A percentile compares a stretch with the other conserved stretches of the same genome.
These are phyloP conservation scores for Allolobophora icterica DNA, from an alignment of 2,888 invertebrate genomes.

Conservation along the genomic window DNA sequence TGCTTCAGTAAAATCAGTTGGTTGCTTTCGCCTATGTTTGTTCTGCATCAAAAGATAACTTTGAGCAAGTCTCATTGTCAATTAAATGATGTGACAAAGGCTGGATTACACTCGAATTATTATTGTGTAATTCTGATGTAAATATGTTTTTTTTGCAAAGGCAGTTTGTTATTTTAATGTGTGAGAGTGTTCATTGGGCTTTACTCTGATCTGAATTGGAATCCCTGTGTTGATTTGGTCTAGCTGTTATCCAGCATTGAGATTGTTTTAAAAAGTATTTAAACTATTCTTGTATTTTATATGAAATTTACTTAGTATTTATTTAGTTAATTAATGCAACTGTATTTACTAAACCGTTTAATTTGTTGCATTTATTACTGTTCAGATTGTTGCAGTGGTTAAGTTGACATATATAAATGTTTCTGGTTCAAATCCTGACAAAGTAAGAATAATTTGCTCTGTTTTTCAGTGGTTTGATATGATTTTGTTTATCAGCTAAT, in stretches of 20 bases:
- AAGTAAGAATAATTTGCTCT: not conserved
- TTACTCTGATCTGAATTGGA: slow-evolving; percentile 2
- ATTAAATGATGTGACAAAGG: not conserved
- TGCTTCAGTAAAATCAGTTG: not conserved
- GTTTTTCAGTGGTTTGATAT: not conserved
- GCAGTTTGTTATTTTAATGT: not conserved
- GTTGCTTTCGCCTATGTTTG: not conserved
- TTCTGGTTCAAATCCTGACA: not conserved
- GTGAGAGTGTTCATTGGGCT: not conserved
- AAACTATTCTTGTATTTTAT: slow-evolving; percentile 7
- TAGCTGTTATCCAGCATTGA: not conserved
- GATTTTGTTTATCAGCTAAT: not conserved
- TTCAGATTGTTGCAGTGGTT: not conserved
- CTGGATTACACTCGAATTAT: not conserved
- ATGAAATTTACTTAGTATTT: not conserved
- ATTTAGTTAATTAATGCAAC: not conserved
- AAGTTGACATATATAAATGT: not conserved
- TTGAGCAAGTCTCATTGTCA: not conserved
- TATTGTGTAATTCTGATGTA: not conserved
- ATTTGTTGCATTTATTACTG: not conserved
- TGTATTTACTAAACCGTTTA: not conserved
- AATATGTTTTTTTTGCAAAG: not conserved
- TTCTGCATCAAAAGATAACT: not conserved
- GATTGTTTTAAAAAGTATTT: not conserved
- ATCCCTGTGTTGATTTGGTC: not conserved